A percentile compares a stretch with the other conserved stretches of the same genome.
phyloP scores from a whole-genome alignment of 2,888 invertebrate genomes.

The Tuberolachnus salignus region DNA sequence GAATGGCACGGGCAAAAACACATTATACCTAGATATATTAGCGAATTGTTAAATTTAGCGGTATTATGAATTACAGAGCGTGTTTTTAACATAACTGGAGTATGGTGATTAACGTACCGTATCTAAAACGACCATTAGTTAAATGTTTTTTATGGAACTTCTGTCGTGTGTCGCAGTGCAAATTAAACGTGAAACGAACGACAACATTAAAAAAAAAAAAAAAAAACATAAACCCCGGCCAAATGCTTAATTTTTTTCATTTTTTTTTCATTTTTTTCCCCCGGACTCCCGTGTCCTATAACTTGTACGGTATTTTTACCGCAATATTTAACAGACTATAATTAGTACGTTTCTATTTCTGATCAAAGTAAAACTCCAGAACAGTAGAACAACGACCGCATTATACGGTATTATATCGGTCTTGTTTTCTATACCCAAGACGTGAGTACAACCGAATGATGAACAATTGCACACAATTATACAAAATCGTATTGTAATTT shows the following conservation, averaged over 20 bases:
- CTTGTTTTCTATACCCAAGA: neutral
- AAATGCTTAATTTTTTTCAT: neutral
- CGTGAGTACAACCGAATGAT: too few relatives aligned
- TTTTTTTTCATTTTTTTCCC: too few relatives aligned
- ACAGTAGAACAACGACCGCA: too few relatives aligned
- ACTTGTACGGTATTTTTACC: neutral
- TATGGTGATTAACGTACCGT: neutral
- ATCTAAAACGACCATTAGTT: too few relatives aligned
- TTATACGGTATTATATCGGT: neutral
- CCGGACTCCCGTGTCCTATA: neutral
- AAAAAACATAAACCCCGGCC: neutral
- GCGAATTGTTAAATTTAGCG: neutral
- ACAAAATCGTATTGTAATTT: too few relatives aligned
- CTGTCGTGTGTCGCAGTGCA: neutral
- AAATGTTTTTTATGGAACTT: neutral
- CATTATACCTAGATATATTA: neutral
- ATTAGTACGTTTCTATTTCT: too few relatives aligned
- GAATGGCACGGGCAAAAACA: neutral
- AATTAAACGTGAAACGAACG: too few relatives aligned
- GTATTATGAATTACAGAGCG: conserved; percentile 5
- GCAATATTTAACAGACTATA: too few relatives aligned
- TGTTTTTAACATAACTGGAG: too few relatives aligned
- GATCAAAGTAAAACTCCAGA: too few relatives aligned
- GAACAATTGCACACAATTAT: too few relatives aligned
- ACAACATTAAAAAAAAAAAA: too few relatives aligned